Evolutionary conservation across 2,113 vertebrate species (phyloP).

Genomic region (Catagonus wagneri): DNA sequence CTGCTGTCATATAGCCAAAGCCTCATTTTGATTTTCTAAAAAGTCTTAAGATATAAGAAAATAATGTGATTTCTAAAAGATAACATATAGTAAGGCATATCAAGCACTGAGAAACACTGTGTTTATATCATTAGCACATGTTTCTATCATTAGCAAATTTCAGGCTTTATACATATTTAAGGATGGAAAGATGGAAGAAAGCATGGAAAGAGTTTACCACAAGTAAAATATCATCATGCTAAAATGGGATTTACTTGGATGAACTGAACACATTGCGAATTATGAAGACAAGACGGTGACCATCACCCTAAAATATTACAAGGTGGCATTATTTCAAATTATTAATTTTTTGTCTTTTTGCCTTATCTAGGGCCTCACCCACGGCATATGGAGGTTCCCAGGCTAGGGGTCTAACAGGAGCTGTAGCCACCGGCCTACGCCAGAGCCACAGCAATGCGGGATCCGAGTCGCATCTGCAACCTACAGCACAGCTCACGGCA

Average conservation of each 20-base stretch:
- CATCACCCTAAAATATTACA: not conserved
- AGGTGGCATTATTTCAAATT: conserved; percentile 18
- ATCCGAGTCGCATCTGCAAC: no score
- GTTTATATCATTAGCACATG: not conserved
- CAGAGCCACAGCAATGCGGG: no score
- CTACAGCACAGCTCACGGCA: no score
- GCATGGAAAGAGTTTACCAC: not conserved
- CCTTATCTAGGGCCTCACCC: no score
- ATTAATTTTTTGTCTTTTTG: no score
- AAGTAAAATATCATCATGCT: not conserved
- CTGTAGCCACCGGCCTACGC: no score
- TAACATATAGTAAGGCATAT: not conserved
- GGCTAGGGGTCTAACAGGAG: no score
- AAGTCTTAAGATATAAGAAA: not conserved
- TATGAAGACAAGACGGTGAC: not conserved
- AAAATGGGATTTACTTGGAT: not conserved
- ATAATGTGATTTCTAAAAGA: not conserved
- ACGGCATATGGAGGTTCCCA: no score
- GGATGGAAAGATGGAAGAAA: not conserved
- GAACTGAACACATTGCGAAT: not conserved
- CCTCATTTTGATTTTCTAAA: conserved; percentile 19
- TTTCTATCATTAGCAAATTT: not conserved
- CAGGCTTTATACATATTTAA: not conserved
- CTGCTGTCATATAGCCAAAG: not conserved
- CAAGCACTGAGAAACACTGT: not conserved